Evolutionary conservation across 2,888 invertebrate genomes (phyloP).

Genomic region (Drosophila percnosoma): DNA sequence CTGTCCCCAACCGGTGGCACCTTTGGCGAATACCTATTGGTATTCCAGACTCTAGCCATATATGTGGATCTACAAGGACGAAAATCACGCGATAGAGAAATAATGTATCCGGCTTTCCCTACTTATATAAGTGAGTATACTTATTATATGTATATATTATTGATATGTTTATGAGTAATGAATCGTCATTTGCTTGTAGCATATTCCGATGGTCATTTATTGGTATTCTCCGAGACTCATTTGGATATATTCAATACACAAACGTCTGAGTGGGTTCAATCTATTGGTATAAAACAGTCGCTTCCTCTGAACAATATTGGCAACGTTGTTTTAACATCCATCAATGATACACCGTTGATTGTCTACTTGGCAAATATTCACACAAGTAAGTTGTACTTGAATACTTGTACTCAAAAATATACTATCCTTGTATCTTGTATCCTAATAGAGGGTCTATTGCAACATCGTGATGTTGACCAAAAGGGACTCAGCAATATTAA

Average conservation of each 20-base stretch:
- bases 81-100: conserved; percentile 95
- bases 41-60: conserved; percentile 95
- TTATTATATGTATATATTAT: neutral
- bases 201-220: conserved; percentile 93
- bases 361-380: conserved; percentile 92
- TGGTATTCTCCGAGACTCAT: conserved; percentile 97
- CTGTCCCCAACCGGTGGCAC: conserved; percentile 87
- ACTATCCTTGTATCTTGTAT: neutral
- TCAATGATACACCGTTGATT: conserved; percentile 92
- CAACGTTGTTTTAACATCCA: conserved; percentile 89
- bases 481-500: conserved; percentile 88
- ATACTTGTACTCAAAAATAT: neutral
- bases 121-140: conserved; percentile 90
- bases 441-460: conserved; percentile 88
- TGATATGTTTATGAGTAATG: neutral
- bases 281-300: conserved; percentile 95
- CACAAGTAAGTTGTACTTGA: conserved; percentile 87
- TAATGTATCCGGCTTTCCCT: conserved; percentile 98
- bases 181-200: conserved; percentile 86
- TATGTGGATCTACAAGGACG: conserved; percentile 96
- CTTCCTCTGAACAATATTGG: conserved; percentile 91
- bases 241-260: conserved; percentile 98
- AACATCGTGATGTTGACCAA: conserved; percentile 87
- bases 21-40: conserved; percentile 90
- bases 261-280: conserved; percentile 98